Evolutionary conservation across 2,113 vertebrate species (phyloP).

Genomic region (Tupaia chinensis): DNA sequence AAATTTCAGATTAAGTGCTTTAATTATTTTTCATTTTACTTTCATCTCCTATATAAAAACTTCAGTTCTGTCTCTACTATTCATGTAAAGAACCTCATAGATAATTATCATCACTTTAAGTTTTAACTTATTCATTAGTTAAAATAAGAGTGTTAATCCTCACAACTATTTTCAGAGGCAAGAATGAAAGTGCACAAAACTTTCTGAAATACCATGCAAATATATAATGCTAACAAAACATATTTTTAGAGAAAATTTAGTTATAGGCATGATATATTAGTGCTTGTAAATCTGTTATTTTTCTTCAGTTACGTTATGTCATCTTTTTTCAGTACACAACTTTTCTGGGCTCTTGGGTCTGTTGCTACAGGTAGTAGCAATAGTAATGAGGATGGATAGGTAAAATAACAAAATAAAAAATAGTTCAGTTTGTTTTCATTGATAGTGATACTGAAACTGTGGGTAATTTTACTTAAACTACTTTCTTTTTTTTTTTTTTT

Average conservation of each 20-base stretch:
- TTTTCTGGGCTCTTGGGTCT: neutral
- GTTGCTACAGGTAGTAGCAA: neutral
- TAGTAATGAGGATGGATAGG: slow-evolving; percentile 37
- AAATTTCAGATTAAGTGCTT: slow-evolving; percentile 12
- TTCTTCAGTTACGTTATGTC: neutral
- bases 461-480: neutral
- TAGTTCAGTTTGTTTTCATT: slow-evolving; percentile 2
- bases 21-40: slow-evolving; percentile 37
- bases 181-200: slow-evolving; percentile 17
- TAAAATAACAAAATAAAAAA: slow-evolving; percentile 59
- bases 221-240: slow-evolving; percentile 16
- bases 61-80: neutral
- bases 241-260: slow-evolving; percentile 22
- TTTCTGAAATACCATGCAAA: slow-evolving; percentile 27
- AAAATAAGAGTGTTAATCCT: slow-evolving; percentile 16
- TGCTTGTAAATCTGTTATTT: neutral
- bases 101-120: slow-evolving; percentile 3
- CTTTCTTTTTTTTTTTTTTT: too few relatives aligned
- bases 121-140: slow-evolving; percentile 47
- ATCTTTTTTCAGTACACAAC: neutral
- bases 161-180: slow-evolving; percentile 4
- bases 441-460: slow-evolving; percentile 30
- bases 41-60: neutral
- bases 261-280: slow-evolving; percentile 9
- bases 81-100: neutral